Evolutionary conservation across 2,113 vertebrate genomes (phyloP), one percentile per base, ranked within the genome.

Genomic region (Poecile atricapillus): DNA sequence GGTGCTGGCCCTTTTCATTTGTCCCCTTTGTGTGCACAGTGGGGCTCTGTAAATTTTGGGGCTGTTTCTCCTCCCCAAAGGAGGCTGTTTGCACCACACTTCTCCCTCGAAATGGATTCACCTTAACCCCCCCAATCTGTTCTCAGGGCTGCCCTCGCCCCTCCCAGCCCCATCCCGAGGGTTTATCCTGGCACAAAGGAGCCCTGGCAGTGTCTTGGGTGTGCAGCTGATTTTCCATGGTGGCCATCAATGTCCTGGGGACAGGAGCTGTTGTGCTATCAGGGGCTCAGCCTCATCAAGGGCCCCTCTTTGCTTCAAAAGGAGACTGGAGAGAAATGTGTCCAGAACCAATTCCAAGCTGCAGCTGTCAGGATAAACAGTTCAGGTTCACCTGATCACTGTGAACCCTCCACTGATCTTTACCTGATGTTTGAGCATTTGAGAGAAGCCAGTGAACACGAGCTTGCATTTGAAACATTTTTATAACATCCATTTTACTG

Each of bases 381-480:
- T 62, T 49, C 35, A 75, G 60, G 53, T 67, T 81, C 70, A 33
- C 15, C 68, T 77, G 79, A n/a, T 58, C 7, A 3, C 3, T 82
- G 68, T 79, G 76, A 84, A 25, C 41, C 46, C 94, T 70, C 13
- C 64, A 3, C 85, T 78, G 64, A 41, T 53, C 31, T 90, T 33
- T 43, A 64, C 59, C 3, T 23, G 64, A 53, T 62, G 55, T 80
- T 56, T 62, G 37, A 82, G 25, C 87, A 52, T 70, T 59, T 83
- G 67, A 68, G 87, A 62, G 52, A 43, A 86, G 70, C 67, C 60
- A 87, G 44, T 77, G 83, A 96, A 85, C 30, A 47, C 6, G 4
- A 95, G 58, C 70, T 94, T 69, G 82, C 91, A 43, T 80, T 75
- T 86, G 93, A 77, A 92, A 62, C 60, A 19, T 87, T 95, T 92